A percentile compares a stretch with the other conserved stretches of the same genome.
phyloP scores from a whole-genome alignment of 2,888 invertebrate genomes.

The Zonitis immaculata region DNA sequence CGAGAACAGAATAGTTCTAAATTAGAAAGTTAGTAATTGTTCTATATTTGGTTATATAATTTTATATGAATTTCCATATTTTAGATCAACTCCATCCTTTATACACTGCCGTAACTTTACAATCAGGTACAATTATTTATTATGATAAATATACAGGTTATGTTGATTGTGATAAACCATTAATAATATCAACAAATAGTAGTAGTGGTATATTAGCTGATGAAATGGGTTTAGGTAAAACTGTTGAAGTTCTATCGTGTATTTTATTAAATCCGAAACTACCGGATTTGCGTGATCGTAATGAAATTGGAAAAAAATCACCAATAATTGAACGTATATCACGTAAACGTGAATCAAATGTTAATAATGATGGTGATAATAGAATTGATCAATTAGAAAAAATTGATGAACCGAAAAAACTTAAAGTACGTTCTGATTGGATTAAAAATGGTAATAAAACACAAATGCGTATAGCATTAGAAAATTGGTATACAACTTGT shows the following conservation, averaged over 20 bases:
- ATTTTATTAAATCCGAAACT: slow-evolving; percentile 54
- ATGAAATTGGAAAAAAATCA: slow-evolving; percentile 11
- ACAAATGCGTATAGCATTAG: slow-evolving; percentile 30
- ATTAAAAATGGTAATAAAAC: slow-evolving; percentile 33
- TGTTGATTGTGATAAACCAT: slow-evolving; percentile 44
- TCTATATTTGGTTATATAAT: slow-evolving; percentile 4
- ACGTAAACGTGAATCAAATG: slow-evolving; percentile 8
- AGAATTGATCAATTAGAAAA: slow-evolving; percentile 8
- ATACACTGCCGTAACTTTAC: slow-evolving; percentile 34
- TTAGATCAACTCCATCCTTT: slow-evolving; percentile 37
- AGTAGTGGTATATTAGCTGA: slow-evolving; percentile 72
- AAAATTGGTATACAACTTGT: slow-evolving; percentile 38
- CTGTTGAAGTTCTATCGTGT: slow-evolving; percentile 67
- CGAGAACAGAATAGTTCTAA: slow-evolving; percentile 49
- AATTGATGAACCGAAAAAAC: slow-evolving; percentile 25
- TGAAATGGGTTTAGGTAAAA: slow-evolving; percentile 80
- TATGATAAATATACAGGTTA: slow-evolving; percentile 50
- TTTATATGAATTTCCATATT: slow-evolving; percentile 10
- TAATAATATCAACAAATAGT: slow-evolving; percentile 23
- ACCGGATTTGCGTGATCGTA: slow-evolving; percentile 7
- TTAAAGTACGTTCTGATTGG: slow-evolving; percentile 29
- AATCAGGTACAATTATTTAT: slow-evolving; percentile 37
- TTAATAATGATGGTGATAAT: neutral
- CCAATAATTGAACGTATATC: slow-evolving; percentile 14
- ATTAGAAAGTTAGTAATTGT: slow-evolving; percentile 19